Percentiles rank a stretch among this genome's conserved stretches.
These are phyloP conservation scores for Cossypha caffra DNA, from an alignment of 2,797 vertebrate species.

Conservation along the genomic window DNA sequence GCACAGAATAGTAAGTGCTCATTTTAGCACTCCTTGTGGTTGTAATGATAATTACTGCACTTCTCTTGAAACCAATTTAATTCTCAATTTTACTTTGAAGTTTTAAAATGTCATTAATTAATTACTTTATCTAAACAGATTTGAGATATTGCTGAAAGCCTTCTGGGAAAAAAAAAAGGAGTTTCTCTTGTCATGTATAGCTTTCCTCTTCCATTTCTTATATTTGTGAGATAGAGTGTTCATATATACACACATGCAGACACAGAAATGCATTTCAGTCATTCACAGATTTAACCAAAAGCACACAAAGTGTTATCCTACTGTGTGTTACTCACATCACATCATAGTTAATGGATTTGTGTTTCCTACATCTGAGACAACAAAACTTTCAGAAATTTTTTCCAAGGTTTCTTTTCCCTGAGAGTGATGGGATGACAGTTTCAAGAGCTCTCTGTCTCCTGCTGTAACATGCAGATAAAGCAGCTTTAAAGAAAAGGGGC, in stretches of 20 bases:
- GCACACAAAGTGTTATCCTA: background rate
- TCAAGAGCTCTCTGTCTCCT: background rate
- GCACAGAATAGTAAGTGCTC: constrained; percentile 35
- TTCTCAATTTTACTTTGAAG: constrained; percentile 35
- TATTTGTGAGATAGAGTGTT: background rate
- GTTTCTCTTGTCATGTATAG: background rate
- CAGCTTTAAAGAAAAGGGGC: background rate
- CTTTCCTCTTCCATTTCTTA: background rate
- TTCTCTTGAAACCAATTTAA: constrained; percentile 29
- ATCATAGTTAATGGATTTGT: background rate
- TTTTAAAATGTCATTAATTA: constrained; percentile 17
- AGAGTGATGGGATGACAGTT: background rate
- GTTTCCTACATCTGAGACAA: background rate
- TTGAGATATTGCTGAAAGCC: background rate
- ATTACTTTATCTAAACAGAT: constrained; percentile 45
- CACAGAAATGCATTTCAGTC: background rate
- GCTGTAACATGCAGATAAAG: background rate
- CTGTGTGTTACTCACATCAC: background rate
- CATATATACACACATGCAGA: background rate
- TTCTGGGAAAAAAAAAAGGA: background rate
- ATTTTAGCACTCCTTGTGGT: background rate
- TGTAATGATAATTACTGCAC: constrained; percentile 17
- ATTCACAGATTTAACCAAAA: background rate
- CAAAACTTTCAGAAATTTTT: background rate
- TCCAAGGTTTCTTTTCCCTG: background rate